Percentiles rank a stretch among this genome's conserved stretches.
Evolutionary conservation across 2,113 vertebrate genomes (phyloP).

Genomic region (Cynopterus brachyotis): DNA sequence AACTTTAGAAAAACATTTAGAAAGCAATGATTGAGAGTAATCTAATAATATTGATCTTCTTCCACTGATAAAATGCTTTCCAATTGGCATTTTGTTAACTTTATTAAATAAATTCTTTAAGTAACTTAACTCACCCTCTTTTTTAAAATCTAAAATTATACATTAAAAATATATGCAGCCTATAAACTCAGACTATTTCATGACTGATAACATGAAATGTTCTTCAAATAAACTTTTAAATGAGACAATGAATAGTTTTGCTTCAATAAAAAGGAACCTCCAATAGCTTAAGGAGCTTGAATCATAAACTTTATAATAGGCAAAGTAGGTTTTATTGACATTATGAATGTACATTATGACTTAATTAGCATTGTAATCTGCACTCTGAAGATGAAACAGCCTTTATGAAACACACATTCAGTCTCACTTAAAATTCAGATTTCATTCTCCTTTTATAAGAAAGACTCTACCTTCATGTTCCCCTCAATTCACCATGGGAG

Average conservation of each 20-base stretch:
- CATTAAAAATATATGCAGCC: constrained; percentile 67
- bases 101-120: constrained; percentile 28
- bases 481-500: not conserved
- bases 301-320: constrained; percentile 61
- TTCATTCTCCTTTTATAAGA: not conserved
- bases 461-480: not conserved
- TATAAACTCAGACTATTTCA: constrained; percentile 73
- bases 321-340: constrained; percentile 43
- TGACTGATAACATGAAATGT: constrained; percentile 60
- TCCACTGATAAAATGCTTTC: not conserved
- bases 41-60: not conserved
- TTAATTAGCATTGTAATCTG: not conserved
- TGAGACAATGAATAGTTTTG: constrained; percentile 59
- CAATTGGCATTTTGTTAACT: constrained; percentile 45
- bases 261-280: constrained; percentile 54
- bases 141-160: constrained; percentile 67
- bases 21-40: not conserved
- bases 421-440: not conserved
- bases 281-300: constrained; percentile 62
- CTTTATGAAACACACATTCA: not conserved
- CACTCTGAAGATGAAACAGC: not conserved
- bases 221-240: constrained; percentile 79
- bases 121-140: not conserved
- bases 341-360: not conserved
- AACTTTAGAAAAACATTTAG: not conserved